Percentiles rank a stretch among this genome's conserved stretches.
phyloP scores from a whole-genome alignment of 1,140 invertebrate genomes.

The Tetramorium parvispinum region DNA sequence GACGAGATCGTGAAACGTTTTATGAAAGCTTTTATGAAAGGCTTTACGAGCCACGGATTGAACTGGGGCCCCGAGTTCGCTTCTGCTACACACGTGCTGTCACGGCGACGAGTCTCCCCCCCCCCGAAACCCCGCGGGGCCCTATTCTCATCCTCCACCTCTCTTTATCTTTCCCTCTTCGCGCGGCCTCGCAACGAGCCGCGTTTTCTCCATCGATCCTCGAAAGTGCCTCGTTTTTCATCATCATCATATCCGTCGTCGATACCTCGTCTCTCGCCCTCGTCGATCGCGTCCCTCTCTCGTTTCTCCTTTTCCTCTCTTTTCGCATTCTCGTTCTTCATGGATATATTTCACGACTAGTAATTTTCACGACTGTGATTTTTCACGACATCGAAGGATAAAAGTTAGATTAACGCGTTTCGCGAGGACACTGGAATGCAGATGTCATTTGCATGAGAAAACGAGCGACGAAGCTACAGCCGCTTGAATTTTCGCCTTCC shows the following conservation, averaged over 20 bases:
- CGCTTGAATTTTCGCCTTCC: slow-evolving; percentile 17
- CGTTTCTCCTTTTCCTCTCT: background rate
- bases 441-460: slow-evolving; percentile 18
- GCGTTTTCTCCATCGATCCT: slow-evolving; percentile 61
- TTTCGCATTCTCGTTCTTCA: background rate
- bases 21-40: slow-evolving; percentile 84
- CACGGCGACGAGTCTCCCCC: slow-evolving; percentile 24
- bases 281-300: background rate
- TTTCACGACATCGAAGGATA: slow-evolving; percentile 4
- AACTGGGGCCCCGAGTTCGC: slow-evolving; percentile 65
- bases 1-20: slow-evolving; percentile 81
- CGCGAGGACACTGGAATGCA: background rate
- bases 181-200: slow-evolving; percentile 5
- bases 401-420: slow-evolving; percentile 3
- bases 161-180: slow-evolving; percentile 28
- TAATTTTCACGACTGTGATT: slow-evolving; percentile 9
- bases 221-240: slow-evolving; percentile 54
- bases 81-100: slow-evolving; percentile 81
- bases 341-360: slow-evolving; percentile 18
- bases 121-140: slow-evolving; percentile 38
- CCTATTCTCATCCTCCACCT: slow-evolving; percentile 43
- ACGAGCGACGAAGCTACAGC: background rate
- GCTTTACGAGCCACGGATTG: slow-evolving; percentile 78
- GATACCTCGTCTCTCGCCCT: slow-evolving; percentile 17
- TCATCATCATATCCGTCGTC: slow-evolving; percentile 51